Conservation (phyloP, 2,113 vertebrate genomes). For the Etheostoma spectabile region DNA sequence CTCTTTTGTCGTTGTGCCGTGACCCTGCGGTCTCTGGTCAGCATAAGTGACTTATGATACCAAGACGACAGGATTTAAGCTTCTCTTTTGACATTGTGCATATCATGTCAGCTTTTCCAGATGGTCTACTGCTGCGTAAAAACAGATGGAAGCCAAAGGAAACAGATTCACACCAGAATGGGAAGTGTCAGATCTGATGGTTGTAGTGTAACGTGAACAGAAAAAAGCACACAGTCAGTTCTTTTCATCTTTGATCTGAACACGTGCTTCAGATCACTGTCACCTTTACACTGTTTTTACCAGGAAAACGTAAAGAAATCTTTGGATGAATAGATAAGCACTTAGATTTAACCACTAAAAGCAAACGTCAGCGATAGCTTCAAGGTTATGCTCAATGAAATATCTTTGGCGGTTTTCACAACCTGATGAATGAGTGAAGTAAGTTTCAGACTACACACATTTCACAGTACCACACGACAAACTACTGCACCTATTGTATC, state of each 20-base stretch:
- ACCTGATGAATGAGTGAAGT: too few species aligned
- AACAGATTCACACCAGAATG: constrained; percentile 23
- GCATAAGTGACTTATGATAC: background rate
- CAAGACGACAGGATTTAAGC: background rate
- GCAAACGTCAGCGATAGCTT: background rate
- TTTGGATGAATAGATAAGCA: background rate
- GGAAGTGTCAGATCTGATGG: constrained; percentile 13
- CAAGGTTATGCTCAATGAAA: background rate
- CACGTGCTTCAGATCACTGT: constrained; percentile 12
- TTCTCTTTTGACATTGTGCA: background rate
- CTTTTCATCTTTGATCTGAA: constrained; percentile 13
- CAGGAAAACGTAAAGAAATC: background rate
- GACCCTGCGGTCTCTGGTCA: background rate
- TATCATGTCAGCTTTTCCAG: background rate
- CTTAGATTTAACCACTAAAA: background rate
- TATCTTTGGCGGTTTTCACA: background rate
- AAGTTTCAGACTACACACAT: background rate
- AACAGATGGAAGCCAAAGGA: background rate
- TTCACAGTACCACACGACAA: background rate
- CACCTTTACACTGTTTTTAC: background rate
- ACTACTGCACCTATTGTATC: background rate
- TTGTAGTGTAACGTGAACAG: constrained; percentile 2
- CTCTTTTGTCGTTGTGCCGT: background rate
- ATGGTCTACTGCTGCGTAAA: background rate
- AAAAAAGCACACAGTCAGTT: constrained; percentile 15